A percentile compares a stretch with the other conserved stretches of the same genome.
Conservation (phyloP, 2,888 invertebrate species). For the Palloptera scutellata region DNA sequence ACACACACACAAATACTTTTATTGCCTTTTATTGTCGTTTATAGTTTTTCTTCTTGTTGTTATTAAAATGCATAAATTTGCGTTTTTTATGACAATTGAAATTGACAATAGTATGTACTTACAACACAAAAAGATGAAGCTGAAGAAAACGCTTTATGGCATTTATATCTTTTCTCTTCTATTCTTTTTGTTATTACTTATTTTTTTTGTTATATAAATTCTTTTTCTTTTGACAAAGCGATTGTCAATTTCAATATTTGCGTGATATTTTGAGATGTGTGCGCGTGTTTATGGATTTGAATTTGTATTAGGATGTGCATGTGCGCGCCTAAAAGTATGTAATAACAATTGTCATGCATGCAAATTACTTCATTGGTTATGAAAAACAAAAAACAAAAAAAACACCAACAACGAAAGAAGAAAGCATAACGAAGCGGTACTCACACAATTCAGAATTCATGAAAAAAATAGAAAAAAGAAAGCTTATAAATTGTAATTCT, state of each 20-base stretch:
- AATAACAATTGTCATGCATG: constrained; percentile 61
- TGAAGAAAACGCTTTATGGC: not conserved
- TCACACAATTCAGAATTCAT: not conserved
- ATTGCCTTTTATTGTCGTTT: constrained; percentile 55
- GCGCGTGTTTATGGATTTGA: too few relatives aligned
- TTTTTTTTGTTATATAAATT: too few relatives aligned
- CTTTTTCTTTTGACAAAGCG: constrained; percentile 22
- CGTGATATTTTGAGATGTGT: constrained; percentile 5
- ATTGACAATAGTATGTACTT: constrained; percentile 18
- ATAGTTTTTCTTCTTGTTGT: constrained; percentile 49
- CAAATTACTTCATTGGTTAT: constrained; percentile 58
- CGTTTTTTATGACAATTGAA: constrained; percentile 31
- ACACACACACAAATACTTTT: constrained; percentile 43
- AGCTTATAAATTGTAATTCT: too few relatives aligned
- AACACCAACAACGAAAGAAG: constrained; percentile 7
- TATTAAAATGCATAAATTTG: constrained; percentile 44
- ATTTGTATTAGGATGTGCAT: constrained; percentile 28
- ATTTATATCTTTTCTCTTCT: constrained; percentile 2
- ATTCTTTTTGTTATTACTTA: too few relatives aligned
- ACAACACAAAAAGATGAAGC: not conserved
- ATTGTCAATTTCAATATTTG: constrained; percentile 53
- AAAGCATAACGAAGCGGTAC: constrained; percentile 14
- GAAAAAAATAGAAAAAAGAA: constrained; percentile 1
- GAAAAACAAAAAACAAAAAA: constrained; percentile 5
- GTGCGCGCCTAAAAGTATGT: constrained; percentile 50